A percentile compares a stretch with the other conserved stretches of the same genome.
phyloP scores from a whole-genome alignment of 2,888 invertebrate genomes.

The Atherix ibis region DNA sequence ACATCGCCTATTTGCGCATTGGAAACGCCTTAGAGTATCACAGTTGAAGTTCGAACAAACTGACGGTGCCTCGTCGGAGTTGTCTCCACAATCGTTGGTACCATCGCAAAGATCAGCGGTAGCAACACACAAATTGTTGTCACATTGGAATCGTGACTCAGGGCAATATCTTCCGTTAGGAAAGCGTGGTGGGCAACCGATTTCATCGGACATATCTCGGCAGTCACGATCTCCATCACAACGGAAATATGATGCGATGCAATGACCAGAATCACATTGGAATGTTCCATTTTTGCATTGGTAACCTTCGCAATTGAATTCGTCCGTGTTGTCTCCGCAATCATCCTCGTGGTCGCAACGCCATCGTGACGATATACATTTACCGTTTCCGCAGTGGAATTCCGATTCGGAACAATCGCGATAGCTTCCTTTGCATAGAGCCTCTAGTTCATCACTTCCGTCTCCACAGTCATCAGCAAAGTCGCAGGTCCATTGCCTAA shows the following conservation, averaged over 20 bases:
- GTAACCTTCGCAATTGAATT: slow-evolving; percentile 64
- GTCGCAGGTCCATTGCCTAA: slow-evolving; percentile 79
- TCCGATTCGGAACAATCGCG: slow-evolving; percentile 88
- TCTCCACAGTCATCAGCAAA: slow-evolving; percentile 96
- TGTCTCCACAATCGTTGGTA: slow-evolving; percentile 83
- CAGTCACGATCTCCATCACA: slow-evolving; percentile 86
- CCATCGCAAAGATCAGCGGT: slow-evolving; percentile 85
- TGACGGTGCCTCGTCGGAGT: slow-evolving; percentile 66
- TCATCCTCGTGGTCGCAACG: slow-evolving; percentile 93
- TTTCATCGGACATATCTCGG: slow-evolving; percentile 77
- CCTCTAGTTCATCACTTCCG: slow-evolving; percentile 73
- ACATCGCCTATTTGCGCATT: slow-evolving; percentile 78
- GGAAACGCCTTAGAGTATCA: slow-evolving; percentile 68
- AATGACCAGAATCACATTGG: slow-evolving; percentile 86
- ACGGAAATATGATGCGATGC: slow-evolving; percentile 73
- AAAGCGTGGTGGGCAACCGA: slow-evolving; percentile 74
- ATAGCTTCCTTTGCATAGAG: slow-evolving; percentile 66
- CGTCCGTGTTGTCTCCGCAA: slow-evolving; percentile 90
- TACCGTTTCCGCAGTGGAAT: slow-evolving; percentile 73
- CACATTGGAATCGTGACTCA: slow-evolving; percentile 79
- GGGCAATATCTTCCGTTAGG: slow-evolving; percentile 82
- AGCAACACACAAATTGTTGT: slow-evolving; percentile 81
- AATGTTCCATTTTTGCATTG: slow-evolving; percentile 81
- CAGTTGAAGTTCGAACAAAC: slow-evolving; percentile 77
- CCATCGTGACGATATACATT: slow-evolving; percentile 85